phyloP scores from a whole-genome alignment of 2,888 invertebrate genomes.

The Torymus texanus region DNA sequence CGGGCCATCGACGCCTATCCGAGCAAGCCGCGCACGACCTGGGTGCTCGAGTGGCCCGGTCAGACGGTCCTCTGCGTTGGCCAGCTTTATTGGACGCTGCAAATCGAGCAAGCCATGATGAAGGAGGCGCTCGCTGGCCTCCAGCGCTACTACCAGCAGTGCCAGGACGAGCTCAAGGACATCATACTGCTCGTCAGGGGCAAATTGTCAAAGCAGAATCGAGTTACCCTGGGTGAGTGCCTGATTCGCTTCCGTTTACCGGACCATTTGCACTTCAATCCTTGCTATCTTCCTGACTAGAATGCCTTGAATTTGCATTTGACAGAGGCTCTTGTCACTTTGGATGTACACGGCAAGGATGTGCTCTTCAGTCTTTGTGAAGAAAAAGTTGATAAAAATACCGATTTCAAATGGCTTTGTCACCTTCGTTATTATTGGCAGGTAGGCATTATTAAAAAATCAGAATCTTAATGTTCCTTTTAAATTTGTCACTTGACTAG shows the following conservation, averaged over 20 bases:
- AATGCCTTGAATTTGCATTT: not conserved
- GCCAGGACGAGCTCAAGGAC: constrained; percentile 87
- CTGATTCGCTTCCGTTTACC: not conserved
- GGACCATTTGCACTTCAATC: not conserved
- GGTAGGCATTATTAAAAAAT: constrained; percentile 73
- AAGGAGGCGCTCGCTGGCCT: constrained; percentile 76
- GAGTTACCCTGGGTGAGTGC: constrained; percentile 86
- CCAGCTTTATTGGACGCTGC: constrained; percentile 92
- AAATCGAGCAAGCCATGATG: constrained; percentile 88
- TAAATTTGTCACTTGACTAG: too few species aligned
- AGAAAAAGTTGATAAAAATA: constrained; percentile 81
- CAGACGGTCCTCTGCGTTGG: constrained; percentile 91
- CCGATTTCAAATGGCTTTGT: constrained; percentile 94
- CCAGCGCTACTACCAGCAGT: constrained; percentile 82
- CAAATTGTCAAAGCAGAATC: constrained; percentile 88
- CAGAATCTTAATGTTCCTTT: too few species aligned
- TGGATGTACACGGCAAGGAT: constrained; percentile 96
- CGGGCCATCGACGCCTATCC: constrained; percentile 85
- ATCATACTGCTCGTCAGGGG: constrained; percentile 92
- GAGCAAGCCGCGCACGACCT: constrained; percentile 80
- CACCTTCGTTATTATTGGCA: constrained; percentile 92
- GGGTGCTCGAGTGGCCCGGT: constrained; percentile 96
- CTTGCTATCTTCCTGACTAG: too few species aligned
- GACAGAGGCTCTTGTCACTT: constrained; percentile 89
- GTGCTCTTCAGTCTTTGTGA: constrained; percentile 84